A percentile compares a stretch with the other conserved stretches of the same genome.
Conservation (phyloP, 2,797 vertebrate species). For the Hipposideros larvatus region DNA sequence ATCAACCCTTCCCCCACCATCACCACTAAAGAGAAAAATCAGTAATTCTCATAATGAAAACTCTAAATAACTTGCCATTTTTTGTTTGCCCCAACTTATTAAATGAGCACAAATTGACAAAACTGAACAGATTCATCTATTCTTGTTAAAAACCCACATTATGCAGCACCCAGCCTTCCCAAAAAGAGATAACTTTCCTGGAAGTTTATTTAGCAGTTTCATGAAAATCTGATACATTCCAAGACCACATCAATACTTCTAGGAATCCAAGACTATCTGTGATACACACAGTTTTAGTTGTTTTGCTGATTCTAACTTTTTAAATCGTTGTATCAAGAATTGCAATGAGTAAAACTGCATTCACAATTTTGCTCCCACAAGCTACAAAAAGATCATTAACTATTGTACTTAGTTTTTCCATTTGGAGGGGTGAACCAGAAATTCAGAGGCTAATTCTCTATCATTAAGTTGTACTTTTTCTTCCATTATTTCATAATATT, state of each 20-base stretch:
- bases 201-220: constrained; percentile 55
- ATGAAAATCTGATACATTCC: constrained; percentile 13
- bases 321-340: constrained; percentile 5
- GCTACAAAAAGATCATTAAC: constrained; percentile 51
- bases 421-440: constrained; percentile 62
- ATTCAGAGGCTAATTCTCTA: constrained; percentile 56
- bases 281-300: neutral
- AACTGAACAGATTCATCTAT: neutral
- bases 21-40: neutral
- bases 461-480: constrained; percentile 74
- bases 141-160: constrained; percentile 25
- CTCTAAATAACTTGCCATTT: neutral
- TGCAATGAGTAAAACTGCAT: neutral
- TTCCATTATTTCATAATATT: constrained; percentile 71
- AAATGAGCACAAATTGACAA: constrained; percentile 57
- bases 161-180: neutral
- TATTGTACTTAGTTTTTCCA: constrained; percentile 46
- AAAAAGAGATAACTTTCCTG: constrained; percentile 42
- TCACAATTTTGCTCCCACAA: neutral
- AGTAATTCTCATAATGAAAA: neutral
- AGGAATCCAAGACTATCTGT: constrained; percentile 23
- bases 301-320: constrained; percentile 30
- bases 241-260: constrained; percentile 20
- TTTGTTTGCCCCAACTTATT: neutral
- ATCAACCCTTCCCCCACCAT: neutral